Base-by-base conservation (phyloP, 2,113 vertebrate species). In the Dicerorhinus sumatrensis region DNA sequence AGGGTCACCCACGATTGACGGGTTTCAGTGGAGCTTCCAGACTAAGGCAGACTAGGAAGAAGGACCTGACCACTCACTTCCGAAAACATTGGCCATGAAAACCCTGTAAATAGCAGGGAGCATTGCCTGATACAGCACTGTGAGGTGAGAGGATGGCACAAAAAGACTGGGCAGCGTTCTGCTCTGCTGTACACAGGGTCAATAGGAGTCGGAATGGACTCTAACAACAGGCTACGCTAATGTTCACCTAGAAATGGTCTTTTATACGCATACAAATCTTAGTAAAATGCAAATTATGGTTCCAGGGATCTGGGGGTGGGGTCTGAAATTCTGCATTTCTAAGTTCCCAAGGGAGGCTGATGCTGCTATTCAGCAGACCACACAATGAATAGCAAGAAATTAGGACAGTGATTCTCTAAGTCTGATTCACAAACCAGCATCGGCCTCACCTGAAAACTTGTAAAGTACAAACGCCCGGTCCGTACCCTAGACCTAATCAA, bases 271-370 rank as follows among this genome's bases (percentile, higher is more conserved):
- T 29, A 69, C 8, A 67, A 17, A 67, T 73, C 69, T 77, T 70
- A 56, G n/a, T 83, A 58, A 90, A 82, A 86, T 36, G 25, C 4
- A 89, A 86, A 82, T 93, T 82, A 27, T 62, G 27, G 54, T n/a
- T 82, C 4, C 48, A 10, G 70, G 36, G 8, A 54, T 70, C 42
- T 80, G 11, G 20, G 21, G 11, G 8, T 79, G 8, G 7, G 18
- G 3, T 69, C 72, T 80, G 31, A 69, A 21, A 33, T 42, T n/a
- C n/a, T 23, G 16, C 4, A 36, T 70, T 62, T 67, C 58, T 91
- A n/a, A 76, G 39, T 63, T 83, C 20, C 11, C 48, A 67, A 8
- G 48, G 21, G 70, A 83, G 11, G 4, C 8, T 33, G 31, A 48
- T 56, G 13, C 46, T 72, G 2, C 33, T 77, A 18, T 51, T 92